A percentile compares a stretch with the other conserved stretches of the same genome.
phyloP scores from a whole-genome alignment of 1,140 invertebrate species.

The Cyclina sinensis region DNA sequence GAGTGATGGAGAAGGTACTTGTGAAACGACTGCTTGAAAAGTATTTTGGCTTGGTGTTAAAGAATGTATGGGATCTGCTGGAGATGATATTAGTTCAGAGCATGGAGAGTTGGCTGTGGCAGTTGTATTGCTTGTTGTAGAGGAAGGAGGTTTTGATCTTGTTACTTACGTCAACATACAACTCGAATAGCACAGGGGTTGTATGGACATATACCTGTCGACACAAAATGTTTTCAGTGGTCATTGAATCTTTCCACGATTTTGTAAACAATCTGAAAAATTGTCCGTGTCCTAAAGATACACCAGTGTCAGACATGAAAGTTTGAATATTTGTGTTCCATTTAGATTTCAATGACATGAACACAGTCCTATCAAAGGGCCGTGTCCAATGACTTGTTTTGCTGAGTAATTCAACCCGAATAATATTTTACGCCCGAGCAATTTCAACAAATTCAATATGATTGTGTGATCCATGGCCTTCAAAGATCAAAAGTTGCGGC shows the following conservation, averaged over 20 bases:
- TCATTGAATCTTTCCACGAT: neutral
- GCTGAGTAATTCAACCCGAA: neutral
- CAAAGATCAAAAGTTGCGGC: neutral
- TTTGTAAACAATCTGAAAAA: neutral
- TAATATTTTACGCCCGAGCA: neutral
- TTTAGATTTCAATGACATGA: neutral
- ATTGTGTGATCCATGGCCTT: neutral
- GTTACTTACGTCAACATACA: no score
- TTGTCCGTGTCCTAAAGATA: neutral
- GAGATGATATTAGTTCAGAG: no score
- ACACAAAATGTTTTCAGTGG: neutral
- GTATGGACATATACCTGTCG: neutral
- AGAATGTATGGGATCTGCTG: no score
- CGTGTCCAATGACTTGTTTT: neutral
- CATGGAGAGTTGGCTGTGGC: no score
- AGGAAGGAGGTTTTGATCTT: no score
- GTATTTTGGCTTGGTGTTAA: no score
- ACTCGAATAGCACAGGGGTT: neutral
- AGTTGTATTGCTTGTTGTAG: no score
- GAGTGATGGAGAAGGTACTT: no score
- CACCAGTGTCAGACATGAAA: neutral
- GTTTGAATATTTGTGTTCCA: neutral
- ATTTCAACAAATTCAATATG: neutral
- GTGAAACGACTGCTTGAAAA: no score
- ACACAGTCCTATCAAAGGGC: neutral